Evolutionary conservation across 2,888 invertebrate genomes (phyloP), one percentile per base, ranked within the genome.

Genomic region (Drosophila siamana): DNA sequence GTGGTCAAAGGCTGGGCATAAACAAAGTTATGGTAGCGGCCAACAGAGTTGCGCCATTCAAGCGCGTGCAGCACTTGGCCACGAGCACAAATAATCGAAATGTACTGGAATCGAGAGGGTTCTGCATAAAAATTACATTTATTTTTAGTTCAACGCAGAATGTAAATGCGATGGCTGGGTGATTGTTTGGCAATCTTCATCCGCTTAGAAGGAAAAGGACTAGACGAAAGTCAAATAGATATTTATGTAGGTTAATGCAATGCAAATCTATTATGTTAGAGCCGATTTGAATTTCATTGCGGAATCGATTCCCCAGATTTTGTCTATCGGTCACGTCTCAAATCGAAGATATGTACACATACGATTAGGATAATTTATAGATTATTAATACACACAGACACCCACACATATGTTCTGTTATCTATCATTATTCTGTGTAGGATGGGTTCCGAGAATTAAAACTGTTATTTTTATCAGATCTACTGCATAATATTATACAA

Each of bases 121-220:
- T 13, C 41, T 13, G 19, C 8, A 41, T 19, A 30, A 54, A 30
- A 13, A 54, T n/a, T 28, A 22, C 43, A 38, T 57, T 28, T 57
- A 40, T 48, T 28, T 56, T 38, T 47, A 47, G 33, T 33, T 4
- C 26, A 26, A 9, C 2, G 22, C 0, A 24, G 36, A 13, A 38
- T 38, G 36, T 15, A 38, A 38, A 38, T 38, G 36, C 15, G 5
- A 9, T 33, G 4, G 13, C 19, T 2, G 19, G 19, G 8, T 48
- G 19, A 47, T 33, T 33, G 30, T 33, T 33, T 33, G 24, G 6
- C 24, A 24, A 24, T 24, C 5, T 3, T 19, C 19, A n/a, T n/a
- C n/a, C n/a, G n/a, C n/a, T n/a, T 22, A 22, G 3, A 5, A 3
- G 5, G 5, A 24, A 24, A 24, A 5, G n/a, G n/a, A n/a, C 1